phyloP scores from a whole-genome alignment of 2,888 invertebrate species.

The Xanthia togata region DNA sequence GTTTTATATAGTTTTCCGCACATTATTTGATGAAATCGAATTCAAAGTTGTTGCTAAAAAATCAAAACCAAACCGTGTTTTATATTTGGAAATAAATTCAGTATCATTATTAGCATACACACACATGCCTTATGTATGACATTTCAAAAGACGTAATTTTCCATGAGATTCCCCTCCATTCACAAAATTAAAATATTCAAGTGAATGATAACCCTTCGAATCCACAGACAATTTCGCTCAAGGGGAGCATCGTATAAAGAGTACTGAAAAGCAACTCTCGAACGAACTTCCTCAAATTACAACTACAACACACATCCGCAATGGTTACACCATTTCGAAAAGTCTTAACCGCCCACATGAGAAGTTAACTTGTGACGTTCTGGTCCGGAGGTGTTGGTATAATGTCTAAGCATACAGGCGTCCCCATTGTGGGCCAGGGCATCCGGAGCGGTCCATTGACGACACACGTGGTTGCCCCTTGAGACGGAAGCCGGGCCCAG shows the following conservation, averaged over 20 bases:
- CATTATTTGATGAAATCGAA: slow-evolving; percentile 16
- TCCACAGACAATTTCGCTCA: slow-evolving; percentile 54
- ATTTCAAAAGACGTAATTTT: slow-evolving; percentile 46
- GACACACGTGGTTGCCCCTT: slow-evolving; percentile 84
- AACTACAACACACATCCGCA: slow-evolving; percentile 63
- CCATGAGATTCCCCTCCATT: slow-evolving; percentile 30
- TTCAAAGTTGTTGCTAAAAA: not conserved
- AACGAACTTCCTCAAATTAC: slow-evolving; percentile 67
- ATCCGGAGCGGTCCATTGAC: slow-evolving; percentile 86
- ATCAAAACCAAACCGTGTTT: not conserved
- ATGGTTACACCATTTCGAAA: slow-evolving; percentile 51
- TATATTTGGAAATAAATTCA: slow-evolving; percentile 4
- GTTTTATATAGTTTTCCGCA: slow-evolving; percentile 25
- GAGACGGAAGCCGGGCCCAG: slow-evolving; percentile 81
- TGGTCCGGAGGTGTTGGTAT: slow-evolving; percentile 60
- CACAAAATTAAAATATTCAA: slow-evolving; percentile 32
- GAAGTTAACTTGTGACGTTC: slow-evolving; percentile 52
- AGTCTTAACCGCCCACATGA: slow-evolving; percentile 55
- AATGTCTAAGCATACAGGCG: slow-evolving; percentile 70
- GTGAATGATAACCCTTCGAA: slow-evolving; percentile 37
- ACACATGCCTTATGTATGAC: not conserved
- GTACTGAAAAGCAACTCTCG: slow-evolving; percentile 60
- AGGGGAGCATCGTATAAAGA: slow-evolving; percentile 54
- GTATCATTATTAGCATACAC: slow-evolving; percentile 2
- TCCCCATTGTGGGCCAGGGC: slow-evolving; percentile 78